phyloP scores from a whole-genome alignment of 2,797 vertebrate genomes.

The Squalus acanthias region DNA sequence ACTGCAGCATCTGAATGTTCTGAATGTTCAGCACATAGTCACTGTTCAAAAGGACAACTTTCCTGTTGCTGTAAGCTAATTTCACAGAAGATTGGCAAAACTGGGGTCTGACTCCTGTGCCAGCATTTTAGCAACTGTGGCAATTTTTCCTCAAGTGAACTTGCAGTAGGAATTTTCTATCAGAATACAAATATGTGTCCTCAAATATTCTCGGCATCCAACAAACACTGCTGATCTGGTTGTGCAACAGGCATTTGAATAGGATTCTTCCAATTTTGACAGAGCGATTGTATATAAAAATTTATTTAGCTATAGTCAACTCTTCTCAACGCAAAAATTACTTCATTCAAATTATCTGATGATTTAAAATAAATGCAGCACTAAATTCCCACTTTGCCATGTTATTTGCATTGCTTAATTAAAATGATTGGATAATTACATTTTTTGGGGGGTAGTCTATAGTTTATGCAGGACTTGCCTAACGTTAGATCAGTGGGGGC shows the following conservation, averaged over 20 bases:
- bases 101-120: too few relatives aligned
- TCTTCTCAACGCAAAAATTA: neutral
- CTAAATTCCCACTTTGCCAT: neutral
- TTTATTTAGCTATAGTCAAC: neutral
- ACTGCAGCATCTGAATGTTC: neutral
- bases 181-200: neutral
- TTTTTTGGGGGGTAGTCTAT: neutral
- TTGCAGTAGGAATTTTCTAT: neutral
- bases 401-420: neutral
- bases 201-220: neutral
- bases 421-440: neutral
- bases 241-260: neutral
- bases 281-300: neutral
- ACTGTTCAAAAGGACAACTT: neutral
- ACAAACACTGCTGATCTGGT: neutral
- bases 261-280: neutral
- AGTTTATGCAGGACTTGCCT: neutral
- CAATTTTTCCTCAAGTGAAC: neutral
- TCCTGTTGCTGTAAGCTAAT: neutral
- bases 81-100: neutral
- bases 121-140: neutral
- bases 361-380: neutral
- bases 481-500: neutral
- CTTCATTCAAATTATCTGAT: neutral
- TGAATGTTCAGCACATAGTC: neutral